These are phyloP conservation scores for Drosophila birchii DNA, from an alignment of 2,888 invertebrate genomes.

Conservation along the genomic window DNA sequence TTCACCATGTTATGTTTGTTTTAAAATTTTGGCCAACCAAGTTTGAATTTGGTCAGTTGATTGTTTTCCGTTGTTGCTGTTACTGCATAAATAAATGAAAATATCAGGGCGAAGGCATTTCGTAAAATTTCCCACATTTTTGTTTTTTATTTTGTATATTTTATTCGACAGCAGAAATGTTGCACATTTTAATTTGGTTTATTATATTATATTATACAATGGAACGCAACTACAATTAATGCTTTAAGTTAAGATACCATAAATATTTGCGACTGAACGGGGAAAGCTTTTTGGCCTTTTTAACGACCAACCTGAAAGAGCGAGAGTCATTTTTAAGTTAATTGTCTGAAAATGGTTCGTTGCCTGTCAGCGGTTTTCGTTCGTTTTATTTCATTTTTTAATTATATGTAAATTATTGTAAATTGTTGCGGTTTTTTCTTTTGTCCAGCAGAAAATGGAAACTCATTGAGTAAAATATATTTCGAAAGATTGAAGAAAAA, in stretches of 20 bases:
- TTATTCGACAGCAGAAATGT: neutral
- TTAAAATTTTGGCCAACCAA: conserved; percentile 54
- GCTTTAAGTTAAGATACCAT: neutral
- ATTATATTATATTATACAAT: conserved; percentile 10
- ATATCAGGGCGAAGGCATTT: conserved; percentile 8
- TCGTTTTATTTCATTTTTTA: conserved; percentile 46
- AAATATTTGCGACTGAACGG: neutral
- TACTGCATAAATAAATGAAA: conserved; percentile 40
- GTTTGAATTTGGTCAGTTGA: conserved; percentile 59
- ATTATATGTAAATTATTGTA: conserved; percentile 66
- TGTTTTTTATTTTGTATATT: conserved; percentile 6
- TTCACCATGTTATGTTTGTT: conserved; percentile 63
- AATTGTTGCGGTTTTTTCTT: conserved; percentile 60
- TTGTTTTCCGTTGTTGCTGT: conserved; percentile 43
- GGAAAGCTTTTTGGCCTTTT: conserved; percentile 2
- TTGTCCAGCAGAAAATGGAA: conserved; percentile 17
- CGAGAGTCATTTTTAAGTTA: conserved; percentile 54
- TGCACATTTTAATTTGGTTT: conserved; percentile 2
- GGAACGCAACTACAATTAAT: conserved; percentile 2
- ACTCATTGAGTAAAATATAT: conserved; percentile 20
- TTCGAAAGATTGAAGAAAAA: neutral
- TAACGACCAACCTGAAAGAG: conserved; percentile 17
- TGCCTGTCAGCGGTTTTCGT: conserved; percentile 32
- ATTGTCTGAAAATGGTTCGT: conserved; percentile 55
- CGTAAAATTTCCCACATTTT: conserved; percentile 22